phyloP scores from a whole-genome alignment of 2,888 invertebrate species.

The Drosophila vallismaia region DNA sequence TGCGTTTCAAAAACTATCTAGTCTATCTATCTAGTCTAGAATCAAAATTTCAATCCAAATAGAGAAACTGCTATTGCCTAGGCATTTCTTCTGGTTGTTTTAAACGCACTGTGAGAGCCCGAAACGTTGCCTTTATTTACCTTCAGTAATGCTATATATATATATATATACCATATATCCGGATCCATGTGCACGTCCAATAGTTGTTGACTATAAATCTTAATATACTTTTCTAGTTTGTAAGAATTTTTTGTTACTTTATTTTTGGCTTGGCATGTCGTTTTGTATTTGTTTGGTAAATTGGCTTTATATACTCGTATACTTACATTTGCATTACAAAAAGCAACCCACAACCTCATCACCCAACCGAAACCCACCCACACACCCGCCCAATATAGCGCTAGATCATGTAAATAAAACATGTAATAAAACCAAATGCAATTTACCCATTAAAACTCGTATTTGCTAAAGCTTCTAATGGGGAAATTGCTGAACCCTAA shows the following conservation, averaged over 20 bases:
- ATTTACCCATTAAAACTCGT: constrained; percentile 20
- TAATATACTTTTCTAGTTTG: constrained; percentile 14
- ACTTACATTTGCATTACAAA: constrained; percentile 28
- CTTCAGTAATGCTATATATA: constrained; percentile 14
- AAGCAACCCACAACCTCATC: constrained; percentile 17
- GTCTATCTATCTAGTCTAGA: neutral
- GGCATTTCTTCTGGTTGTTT: neutral
- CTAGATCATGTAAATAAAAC: constrained; percentile 54
- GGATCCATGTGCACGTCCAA: constrained; percentile 25
- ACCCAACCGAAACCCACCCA: constrained; percentile 27
- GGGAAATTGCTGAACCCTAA: constrained; percentile 16
- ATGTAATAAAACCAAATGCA: constrained; percentile 35
- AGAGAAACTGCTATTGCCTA: neutral
- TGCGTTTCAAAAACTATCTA: constrained; percentile 19
- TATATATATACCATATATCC: too few species aligned
- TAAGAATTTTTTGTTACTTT: constrained; percentile 18
- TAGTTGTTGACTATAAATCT: constrained; percentile 1
- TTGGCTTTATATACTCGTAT: constrained; percentile 23
- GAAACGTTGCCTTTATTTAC: constrained; percentile 10
- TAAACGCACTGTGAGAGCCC: constrained; percentile 23
- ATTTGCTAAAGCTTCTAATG: neutral
- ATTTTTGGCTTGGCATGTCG: constrained; percentile 18
- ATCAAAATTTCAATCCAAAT: neutral
- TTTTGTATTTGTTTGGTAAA: constrained; percentile 28
- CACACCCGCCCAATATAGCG: constrained; percentile 56